Evolutionary conservation across 2,888 invertebrate genomes (phyloP), one percentile per base, ranked within the genome.

Genomic region (Caenorhabditis imperialis): DNA sequence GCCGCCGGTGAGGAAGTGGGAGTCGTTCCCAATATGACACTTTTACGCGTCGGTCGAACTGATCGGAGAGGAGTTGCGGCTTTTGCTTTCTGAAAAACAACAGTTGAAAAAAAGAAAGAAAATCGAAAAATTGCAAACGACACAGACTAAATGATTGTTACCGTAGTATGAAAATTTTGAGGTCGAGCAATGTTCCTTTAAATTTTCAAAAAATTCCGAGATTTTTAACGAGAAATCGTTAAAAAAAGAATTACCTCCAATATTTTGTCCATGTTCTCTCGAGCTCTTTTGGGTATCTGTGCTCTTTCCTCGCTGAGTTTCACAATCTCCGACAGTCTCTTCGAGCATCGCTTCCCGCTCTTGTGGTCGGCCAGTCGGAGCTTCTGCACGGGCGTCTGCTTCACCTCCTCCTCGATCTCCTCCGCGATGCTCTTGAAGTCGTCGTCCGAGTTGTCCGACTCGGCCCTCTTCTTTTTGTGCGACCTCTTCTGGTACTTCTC

Each of bases 381-480:
- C 48, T 79, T 81, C 10, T 69, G 78, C 60, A 81, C 72, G 3
- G 81, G 81, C 0, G 81, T 81, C 50, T 73, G 73, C 38, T 78
- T 75, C 10, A 81, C 81, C 12, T 77, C 77, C 38, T 75, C 75
- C n/a, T 75, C 71, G 3, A 70, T 55, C 18, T 67, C 45, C 23
- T 75, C 75, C 30, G 30, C 30, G 16, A 58, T 60, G 16, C 57
- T 50, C 25, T 30, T 1, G 18, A 18, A 5, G 14, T 18, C 37
- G 7, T 44, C 62, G 10, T 23, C 33, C 18, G 75, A 67, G 4
- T 77, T 77, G 10, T 73, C 75, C 12, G 65, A 58, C 20, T 73
- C 62, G 1, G 40, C 42, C n/a, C 51, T 33, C 6, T 53, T 65
- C 8, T 12, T 7, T 23, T 44, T 44, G 14, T 12, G 27, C 40